A percentile compares a stretch with the other conserved stretches of the same genome.
phyloP scores from a whole-genome alignment of 2,888 invertebrate species.

The Rugalucina vietnamica region DNA sequence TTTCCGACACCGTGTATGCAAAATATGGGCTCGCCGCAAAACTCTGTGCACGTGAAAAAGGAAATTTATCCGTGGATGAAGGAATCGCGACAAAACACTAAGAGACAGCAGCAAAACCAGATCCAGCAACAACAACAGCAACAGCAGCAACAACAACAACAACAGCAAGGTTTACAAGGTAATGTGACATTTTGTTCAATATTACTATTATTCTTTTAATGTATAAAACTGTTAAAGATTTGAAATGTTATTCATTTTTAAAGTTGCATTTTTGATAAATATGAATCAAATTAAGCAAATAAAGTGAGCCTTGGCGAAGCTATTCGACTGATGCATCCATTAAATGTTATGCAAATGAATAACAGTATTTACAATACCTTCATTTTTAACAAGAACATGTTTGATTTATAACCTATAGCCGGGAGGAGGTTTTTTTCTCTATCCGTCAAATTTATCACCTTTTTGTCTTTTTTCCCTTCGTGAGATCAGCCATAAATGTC shows the following conservation, averaged over 20 bases:
- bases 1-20: slow-evolving; percentile 73
- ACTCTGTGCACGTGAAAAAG: slow-evolving; percentile 60
- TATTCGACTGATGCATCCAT: no score
- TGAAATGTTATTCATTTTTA: no score
- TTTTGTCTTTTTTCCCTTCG: not conserved
- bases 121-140: slow-evolving; percentile 58
- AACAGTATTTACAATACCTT: not conserved
- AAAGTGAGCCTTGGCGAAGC: no score
- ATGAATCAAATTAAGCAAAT: no score
- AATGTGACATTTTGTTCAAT: not conserved
- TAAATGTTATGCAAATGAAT: no score
- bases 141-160: slow-evolving; percentile 51
- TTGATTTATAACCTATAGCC: slow-evolving; percentile 9
- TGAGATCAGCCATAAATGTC: not conserved
- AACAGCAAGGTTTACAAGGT: slow-evolving; percentile 32
- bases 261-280: no score
- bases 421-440: not conserved
- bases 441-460: slow-evolving; percentile 16
- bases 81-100: slow-evolving; percentile 77
- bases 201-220: no score
- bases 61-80: slow-evolving; percentile 82
- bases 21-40: slow-evolving; percentile 61
- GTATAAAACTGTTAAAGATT: no score
- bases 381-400: not conserved
- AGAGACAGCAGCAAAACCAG: slow-evolving; percentile 68